Percentiles rank a stretch among this genome's conserved stretches.
phyloP scores from a whole-genome alignment of 2,888 invertebrate species.

The Luperina nickerlii region DNA sequence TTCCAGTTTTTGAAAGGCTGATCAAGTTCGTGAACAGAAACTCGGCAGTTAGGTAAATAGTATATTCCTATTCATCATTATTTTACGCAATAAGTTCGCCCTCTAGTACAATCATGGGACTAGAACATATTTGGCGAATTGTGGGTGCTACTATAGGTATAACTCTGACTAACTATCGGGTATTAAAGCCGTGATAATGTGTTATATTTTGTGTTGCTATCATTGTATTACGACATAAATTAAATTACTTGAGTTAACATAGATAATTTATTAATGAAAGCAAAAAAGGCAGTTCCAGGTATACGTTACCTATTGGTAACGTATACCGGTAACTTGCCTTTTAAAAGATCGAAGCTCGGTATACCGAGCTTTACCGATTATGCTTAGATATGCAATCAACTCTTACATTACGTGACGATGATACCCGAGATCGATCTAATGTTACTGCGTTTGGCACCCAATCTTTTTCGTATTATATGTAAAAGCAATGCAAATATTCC shows the following conservation, averaged over 20 bases:
- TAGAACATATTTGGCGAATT: background rate
- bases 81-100: background rate
- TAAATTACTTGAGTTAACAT: background rate
- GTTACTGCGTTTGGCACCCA: background rate
- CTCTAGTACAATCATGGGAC: background rate
- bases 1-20: background rate
- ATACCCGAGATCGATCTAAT: background rate
- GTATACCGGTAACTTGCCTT: too few species aligned
- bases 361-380: background rate
- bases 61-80: background rate
- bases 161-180: background rate
- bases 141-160: background rate
- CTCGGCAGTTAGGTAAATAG: background rate
- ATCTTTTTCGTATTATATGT: background rate
- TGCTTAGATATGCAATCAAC: background rate
- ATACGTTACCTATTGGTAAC: background rate
- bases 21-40: conserved; percentile 5
- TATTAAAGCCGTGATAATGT: background rate
- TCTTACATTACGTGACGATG: background rate
- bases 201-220: background rate
- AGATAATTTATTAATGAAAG: background rate
- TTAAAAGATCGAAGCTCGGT: too few species aligned
- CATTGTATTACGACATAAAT: background rate
- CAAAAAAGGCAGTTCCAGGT: background rate
- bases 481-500: background rate